A percentile compares a stretch with the other conserved stretches of the same genome.
Conservation (phyloP, 2,113 vertebrate genomes). For the Oreochromis tanganicae region DNA sequence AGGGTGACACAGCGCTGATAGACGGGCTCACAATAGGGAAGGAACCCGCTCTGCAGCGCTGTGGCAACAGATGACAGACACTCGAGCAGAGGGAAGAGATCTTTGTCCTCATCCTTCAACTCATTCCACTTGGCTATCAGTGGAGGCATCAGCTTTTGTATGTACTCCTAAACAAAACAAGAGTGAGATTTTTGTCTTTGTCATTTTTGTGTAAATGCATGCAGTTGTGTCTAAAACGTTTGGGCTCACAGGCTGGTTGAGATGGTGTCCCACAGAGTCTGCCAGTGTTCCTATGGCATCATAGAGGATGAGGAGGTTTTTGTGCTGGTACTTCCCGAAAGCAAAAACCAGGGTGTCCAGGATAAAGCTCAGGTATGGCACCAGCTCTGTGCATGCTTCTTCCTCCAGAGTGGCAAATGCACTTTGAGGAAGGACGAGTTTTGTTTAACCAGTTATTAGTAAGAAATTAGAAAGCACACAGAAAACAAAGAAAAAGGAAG, state of each 20-base stretch:
- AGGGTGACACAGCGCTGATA: conserved; percentile 95
- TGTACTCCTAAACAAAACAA: conserved; percentile 78
- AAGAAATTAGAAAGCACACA: neutral
- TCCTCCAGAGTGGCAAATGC: conserved; percentile 94
- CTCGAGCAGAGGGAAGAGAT: conserved; percentile 88
- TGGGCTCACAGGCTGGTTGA: conserved; percentile 84
- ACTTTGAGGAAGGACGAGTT: conserved; percentile 40
- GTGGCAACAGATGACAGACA: conserved; percentile 92
- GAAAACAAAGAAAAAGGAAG: neutral
- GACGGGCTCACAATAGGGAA: conserved; percentile 92
- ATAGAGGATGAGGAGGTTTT: conserved; percentile 93
- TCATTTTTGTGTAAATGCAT: neutral
- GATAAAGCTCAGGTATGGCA: conserved; percentile 95
- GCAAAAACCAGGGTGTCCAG: conserved; percentile 94
- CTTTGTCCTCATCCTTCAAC: conserved; percentile 91
- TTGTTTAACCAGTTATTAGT: neutral
- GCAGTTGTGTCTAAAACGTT: neutral
- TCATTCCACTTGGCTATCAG: conserved; percentile 94
- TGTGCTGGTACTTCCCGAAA: conserved; percentile 95
- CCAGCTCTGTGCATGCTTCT: conserved; percentile 91
- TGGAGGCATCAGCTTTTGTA: conserved; percentile 91
- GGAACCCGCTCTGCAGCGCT: conserved; percentile 90
- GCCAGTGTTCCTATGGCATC: conserved; percentile 93
- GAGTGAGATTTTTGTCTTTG: neutral
- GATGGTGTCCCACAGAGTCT: conserved; percentile 92